Percentiles rank a stretch among this genome's conserved stretches.
These are phyloP conservation scores for Ganaspis brasiliensis DNA, from an alignment of 2,888 invertebrate genomes.

Conservation along the genomic window DNA sequence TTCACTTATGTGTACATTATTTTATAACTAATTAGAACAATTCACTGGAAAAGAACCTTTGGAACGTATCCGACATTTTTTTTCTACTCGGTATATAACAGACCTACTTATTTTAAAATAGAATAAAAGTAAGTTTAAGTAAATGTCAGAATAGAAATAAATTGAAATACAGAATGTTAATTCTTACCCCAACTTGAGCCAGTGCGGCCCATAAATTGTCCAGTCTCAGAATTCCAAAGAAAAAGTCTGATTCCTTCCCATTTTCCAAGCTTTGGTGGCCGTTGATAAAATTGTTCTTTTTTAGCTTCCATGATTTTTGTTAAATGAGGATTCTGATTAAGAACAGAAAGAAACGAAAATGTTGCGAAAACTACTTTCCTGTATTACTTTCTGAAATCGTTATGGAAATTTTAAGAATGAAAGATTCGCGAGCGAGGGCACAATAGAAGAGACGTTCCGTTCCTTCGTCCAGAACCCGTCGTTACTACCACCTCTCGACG, in stretches of 20 bases:
- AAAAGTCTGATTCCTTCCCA: constrained; percentile 93
- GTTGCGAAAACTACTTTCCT: not conserved
- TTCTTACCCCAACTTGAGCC: constrained; percentile 97
- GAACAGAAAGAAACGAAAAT: not conserved
- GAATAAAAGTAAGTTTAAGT: not conserved
- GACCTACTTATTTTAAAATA: not conserved
- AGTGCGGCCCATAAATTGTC: constrained; percentile 94
- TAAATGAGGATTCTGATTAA: not conserved
- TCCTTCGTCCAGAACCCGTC: constrained; percentile 67
- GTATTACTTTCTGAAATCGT: not conserved
- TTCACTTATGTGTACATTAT: no score
- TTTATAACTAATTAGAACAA: no score
- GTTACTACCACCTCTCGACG: constrained; percentile 58
- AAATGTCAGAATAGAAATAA: not conserved
- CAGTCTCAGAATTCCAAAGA: constrained; percentile 95
- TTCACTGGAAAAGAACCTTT: no score
- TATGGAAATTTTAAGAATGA: constrained; percentile 65
- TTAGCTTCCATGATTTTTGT: constrained; percentile 87
- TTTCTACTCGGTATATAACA: no score
- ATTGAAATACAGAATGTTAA: no score
- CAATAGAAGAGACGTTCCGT: constrained; percentile 72
- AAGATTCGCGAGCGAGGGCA: constrained; percentile 75
- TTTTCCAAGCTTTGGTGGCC: constrained; percentile 89
- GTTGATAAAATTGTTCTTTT: constrained; percentile 89
- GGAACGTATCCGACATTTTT: no score